Conservation (phyloP, 2,888 invertebrate species). For the Cheilosia scutellata region DNA sequence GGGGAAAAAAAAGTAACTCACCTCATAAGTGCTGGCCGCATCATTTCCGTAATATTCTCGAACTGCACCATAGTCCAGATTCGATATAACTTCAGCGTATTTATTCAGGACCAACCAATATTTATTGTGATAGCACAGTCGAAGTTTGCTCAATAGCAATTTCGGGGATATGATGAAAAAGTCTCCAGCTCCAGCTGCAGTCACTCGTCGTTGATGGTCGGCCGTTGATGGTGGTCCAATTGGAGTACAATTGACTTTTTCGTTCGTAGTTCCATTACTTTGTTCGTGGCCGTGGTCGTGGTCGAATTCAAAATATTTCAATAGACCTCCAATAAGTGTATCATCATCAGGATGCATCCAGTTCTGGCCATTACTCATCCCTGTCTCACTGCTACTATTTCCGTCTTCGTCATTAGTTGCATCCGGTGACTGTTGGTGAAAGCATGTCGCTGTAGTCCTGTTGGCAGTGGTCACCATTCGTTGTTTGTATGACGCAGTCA, state of each 20-base stretch:
- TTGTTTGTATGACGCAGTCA: constrained; percentile 79
- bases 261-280: constrained; percentile 77
- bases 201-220: constrained; percentile 57
- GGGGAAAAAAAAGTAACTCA: constrained; percentile 77
- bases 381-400: constrained; percentile 19
- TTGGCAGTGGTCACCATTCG: constrained; percentile 16
- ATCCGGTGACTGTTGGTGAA: constrained; percentile 65
- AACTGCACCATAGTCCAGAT: constrained; percentile 83
- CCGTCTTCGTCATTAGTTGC: constrained; percentile 60
- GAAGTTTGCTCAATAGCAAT: constrained; percentile 84
- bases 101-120: constrained; percentile 85
- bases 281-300: constrained; percentile 35
- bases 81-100: constrained; percentile 84
- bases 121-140: constrained; percentile 84
- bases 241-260: constrained; percentile 62
- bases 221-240: constrained; percentile 74
- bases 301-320: constrained; percentile 82
- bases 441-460: constrained; percentile 2
- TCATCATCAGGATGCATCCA: constrained; percentile 81
- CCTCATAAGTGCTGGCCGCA: constrained; percentile 83
- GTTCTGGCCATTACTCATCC: constrained; percentile 70
- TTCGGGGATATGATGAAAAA: constrained; percentile 81
- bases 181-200: constrained; percentile 71
- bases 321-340: constrained; percentile 83
- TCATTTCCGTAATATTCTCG: constrained; percentile 82